Evolutionary conservation across 2,113 vertebrate species (phyloP).

Genomic region (Ploceus nigricollis): DNA sequence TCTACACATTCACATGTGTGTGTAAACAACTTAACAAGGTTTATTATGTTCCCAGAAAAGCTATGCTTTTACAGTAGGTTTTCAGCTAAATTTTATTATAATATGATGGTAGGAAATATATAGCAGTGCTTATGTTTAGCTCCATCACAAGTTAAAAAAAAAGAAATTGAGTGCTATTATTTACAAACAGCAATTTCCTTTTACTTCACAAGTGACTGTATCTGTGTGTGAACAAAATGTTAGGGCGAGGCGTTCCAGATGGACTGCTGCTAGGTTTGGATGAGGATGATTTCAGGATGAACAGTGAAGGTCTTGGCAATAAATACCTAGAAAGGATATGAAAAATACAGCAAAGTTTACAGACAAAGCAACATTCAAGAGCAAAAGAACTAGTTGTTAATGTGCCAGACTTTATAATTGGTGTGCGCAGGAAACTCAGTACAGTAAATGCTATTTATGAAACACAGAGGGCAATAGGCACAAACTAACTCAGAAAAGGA

Average conservation of each 20-base stretch:
- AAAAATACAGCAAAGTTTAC: constrained; percentile 58
- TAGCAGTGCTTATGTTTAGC: constrained; percentile 66
- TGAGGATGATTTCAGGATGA: constrained; percentile 88
- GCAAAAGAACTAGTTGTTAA: background rate
- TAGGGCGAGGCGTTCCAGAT: constrained; percentile 81
- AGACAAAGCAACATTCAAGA: constrained; percentile 14
- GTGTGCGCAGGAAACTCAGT: background rate
- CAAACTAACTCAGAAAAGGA: background rate
- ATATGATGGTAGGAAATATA: constrained; percentile 66
- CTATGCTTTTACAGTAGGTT: constrained; percentile 66
- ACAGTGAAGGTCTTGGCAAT: constrained; percentile 91
- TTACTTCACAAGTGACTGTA: constrained; percentile 86
- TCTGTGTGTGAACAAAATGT: constrained; percentile 84
- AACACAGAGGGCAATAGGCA: background rate
- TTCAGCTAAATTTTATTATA: constrained; percentile 67
- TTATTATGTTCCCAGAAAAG: constrained; percentile 72
- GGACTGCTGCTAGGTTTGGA: constrained; percentile 83
- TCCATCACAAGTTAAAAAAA: constrained; percentile 57
- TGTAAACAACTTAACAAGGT: constrained; percentile 77
- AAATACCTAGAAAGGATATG: constrained; percentile 85
- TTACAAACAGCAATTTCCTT: constrained; percentile 48
- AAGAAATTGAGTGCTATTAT: constrained; percentile 57
- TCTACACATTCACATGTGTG: constrained; percentile 72
- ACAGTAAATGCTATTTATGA: background rate
- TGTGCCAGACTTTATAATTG: background rate